Percentiles rank a stretch among this genome's conserved stretches.
These are phyloP conservation scores for Ciona savignyi DNA, from an alignment of 23 tunicate genomes.

Conservation along the genomic window DNA sequence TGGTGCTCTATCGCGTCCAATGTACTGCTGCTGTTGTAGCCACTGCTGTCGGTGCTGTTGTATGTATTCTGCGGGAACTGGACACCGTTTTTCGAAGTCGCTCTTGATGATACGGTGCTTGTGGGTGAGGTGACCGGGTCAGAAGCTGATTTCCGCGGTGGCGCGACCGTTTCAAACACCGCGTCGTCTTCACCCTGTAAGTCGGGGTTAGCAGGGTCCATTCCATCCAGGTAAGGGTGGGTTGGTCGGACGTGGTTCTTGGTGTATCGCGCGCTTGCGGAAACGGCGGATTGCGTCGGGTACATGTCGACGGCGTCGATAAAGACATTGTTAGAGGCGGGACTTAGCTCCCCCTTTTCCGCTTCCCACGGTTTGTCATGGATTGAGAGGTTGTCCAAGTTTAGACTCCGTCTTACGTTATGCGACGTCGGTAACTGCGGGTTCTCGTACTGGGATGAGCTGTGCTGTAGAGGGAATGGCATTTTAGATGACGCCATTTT, in stretches of 20 bases:
- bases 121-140: conserved; percentile 45
- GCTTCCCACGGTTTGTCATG: conserved; percentile 32
- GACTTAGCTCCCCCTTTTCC: background rate
- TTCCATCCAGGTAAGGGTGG: conserved; percentile 17
- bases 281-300: conserved; percentile 11
- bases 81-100: conserved; percentile 10
- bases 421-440: conserved; percentile 68
- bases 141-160: conserved; percentile 3
- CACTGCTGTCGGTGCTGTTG: conserved; percentile 93
- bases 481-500: too few species aligned
- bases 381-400: conserved; percentile 68
- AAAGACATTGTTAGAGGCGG: conserved; percentile 27
- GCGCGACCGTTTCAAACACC: background rate
- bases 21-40: conserved; percentile 89
- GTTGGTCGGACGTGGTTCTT: background rate
- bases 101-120: conserved; percentile 43
- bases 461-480: conserved; percentile 29
- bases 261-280: conserved; percentile 4
- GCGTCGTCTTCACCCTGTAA: background rate
- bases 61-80: conserved; percentile 76
- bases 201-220: conserved; percentile 10
- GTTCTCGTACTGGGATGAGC: conserved; percentile 66
- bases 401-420: conserved; percentile 75
- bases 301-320: conserved; percentile 28
- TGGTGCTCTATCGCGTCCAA: conserved; percentile 70